phyloP scores from a whole-genome alignment of 2,888 invertebrate species.

The Erebia ligea region DNA sequence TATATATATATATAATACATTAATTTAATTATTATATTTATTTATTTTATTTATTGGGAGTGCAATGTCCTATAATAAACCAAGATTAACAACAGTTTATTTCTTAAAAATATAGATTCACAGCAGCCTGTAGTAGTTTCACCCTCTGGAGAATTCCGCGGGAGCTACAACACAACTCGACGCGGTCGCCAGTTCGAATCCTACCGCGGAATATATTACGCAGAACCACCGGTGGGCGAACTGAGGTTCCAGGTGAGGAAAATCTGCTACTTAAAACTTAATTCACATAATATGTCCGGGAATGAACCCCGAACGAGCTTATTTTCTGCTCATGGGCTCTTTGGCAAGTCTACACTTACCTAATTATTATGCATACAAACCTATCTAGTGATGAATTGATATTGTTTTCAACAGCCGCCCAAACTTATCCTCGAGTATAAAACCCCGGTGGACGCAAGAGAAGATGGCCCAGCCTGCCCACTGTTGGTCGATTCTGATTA shows the following conservation, averaged over 20 bases:
- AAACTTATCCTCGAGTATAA: constrained; percentile 76
- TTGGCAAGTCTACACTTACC: no score
- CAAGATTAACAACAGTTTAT: background rate
- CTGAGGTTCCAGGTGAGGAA: constrained; percentile 63
- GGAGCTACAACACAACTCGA: constrained; percentile 62
- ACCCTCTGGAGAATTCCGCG: constrained; percentile 61
- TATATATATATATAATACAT: no score
- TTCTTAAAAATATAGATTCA: constrained; percentile 8
- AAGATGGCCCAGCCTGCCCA: constrained; percentile 84
- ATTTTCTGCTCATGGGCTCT: no score
- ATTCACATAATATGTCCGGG: no score
- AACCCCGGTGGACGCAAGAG: constrained; percentile 79
- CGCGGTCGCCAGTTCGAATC: constrained; percentile 64
- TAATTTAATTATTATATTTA: no score
- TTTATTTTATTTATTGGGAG: no score
- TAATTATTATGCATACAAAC: no score
- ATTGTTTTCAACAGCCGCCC: constrained; percentile 66
- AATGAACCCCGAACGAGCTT: no score
- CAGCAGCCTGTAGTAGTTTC: constrained; percentile 46
- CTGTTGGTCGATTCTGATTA: constrained; percentile 58
- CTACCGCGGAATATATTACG: constrained; percentile 72
- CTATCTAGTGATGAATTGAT: background rate
- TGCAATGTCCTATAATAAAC: background rate
- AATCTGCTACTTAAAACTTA: no score
- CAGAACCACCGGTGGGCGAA: constrained; percentile 63